These are phyloP conservation scores for Heliconius aoede DNA, from an alignment of 2,888 invertebrate genomes.

Conservation along the genomic window DNA sequence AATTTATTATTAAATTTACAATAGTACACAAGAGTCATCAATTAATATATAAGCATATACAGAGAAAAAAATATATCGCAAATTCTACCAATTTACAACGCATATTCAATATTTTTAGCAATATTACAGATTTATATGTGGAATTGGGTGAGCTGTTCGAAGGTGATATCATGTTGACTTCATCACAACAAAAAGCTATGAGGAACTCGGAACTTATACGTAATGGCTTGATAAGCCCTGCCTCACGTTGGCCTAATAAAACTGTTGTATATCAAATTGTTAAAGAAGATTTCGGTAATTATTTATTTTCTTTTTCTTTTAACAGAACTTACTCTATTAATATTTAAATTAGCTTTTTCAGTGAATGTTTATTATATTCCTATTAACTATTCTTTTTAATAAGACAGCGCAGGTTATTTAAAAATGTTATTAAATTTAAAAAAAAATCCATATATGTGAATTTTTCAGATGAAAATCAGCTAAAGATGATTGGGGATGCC, in stretches of 20 bases:
- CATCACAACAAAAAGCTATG: constrained; percentile 60
- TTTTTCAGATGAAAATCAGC: constrained; percentile 68
- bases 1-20: too few species aligned
- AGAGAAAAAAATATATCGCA: background rate
- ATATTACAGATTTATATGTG: constrained; percentile 51
- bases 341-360: too few species aligned
- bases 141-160: constrained; percentile 77
- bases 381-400: background rate
- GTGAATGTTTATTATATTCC: too few species aligned
- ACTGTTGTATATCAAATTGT: constrained; percentile 73
- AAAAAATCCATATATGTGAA: background rate
- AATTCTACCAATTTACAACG: background rate
- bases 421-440: background rate
- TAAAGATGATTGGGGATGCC: constrained; percentile 68
- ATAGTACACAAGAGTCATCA: too few species aligned
- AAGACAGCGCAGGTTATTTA: background rate
- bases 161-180: constrained; percentile 76
- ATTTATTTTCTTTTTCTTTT: background rate
- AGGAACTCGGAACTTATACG: constrained; percentile 58
- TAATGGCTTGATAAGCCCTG: constrained; percentile 71
- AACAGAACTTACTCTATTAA: background rate
- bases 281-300: constrained; percentile 76
- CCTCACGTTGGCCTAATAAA: constrained; percentile 76
- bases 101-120: constrained; percentile 18
- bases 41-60: background rate